These are phyloP conservation scores for Indicator maculatus DNA, from an alignment of 2,113 vertebrate genomes.

Conservation along the genomic window DNA sequence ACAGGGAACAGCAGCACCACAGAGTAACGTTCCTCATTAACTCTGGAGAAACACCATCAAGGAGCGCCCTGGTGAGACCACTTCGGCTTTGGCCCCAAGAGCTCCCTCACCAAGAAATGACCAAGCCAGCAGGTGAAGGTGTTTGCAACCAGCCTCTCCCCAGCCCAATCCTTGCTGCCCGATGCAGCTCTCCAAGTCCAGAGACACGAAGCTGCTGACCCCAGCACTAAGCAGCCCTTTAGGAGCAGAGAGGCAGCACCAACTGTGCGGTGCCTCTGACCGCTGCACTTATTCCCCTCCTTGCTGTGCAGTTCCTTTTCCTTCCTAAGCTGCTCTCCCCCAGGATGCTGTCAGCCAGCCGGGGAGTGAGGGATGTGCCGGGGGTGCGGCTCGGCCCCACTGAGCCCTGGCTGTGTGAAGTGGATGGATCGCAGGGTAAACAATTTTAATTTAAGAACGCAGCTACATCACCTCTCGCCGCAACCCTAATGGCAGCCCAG, in stretches of 20 bases:
- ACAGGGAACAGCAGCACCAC: fast-evolving
- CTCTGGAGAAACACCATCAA: not conserved
- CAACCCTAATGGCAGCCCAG: constrained; percentile 78
- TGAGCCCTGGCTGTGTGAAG: constrained; percentile 74
- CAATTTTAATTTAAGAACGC: constrained; percentile 81
- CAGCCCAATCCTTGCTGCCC: not conserved
- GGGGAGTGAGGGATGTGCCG: constrained; percentile 58
- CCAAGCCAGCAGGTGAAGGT: fast-evolving
- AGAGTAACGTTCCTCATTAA: fast-evolving
- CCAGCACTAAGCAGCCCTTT: not conserved
- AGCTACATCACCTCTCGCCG: constrained; percentile 71
- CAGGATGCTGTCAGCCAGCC: constrained; percentile 29
- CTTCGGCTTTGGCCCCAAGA: not conserved
- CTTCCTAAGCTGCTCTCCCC: constrained; percentile 56
- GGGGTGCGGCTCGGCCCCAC: constrained; percentile 49
- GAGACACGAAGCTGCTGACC: not conserved
- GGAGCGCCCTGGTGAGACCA: not conserved
- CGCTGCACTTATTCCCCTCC: constrained; percentile 66
- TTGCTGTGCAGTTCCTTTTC: constrained; percentile 66
- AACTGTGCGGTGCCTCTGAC: not conserved
- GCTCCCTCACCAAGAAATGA: not conserved
- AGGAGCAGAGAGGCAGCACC: constrained; percentile 1
- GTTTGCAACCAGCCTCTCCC: not conserved
- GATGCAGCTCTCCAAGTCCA: not conserved
- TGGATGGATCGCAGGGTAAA: constrained; percentile 78